These are phyloP conservation scores for Brachionus asplanchnoidis DNA, from an alignment of 1,140 invertebrate genomes.

Conservation along the genomic window DNA sequence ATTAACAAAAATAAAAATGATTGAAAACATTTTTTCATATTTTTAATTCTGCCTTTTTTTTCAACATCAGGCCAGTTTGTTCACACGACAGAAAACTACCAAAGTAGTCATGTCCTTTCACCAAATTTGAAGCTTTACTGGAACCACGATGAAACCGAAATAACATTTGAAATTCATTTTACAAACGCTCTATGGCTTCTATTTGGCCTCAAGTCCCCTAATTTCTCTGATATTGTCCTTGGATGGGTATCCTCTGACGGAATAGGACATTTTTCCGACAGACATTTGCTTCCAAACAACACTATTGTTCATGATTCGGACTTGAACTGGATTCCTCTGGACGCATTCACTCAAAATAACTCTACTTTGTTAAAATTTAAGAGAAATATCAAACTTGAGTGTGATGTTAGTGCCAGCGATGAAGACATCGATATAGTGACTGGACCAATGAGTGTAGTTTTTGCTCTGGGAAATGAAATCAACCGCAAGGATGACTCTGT, in stretches of 20 bases:
- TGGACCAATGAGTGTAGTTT: neutral
- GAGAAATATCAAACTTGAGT: neutral
- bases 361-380: conserved; percentile 8
- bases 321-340: conserved; percentile 19
- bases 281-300: neutral
- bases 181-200: neutral
- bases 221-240: neutral
- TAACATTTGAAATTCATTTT: conserved; percentile 38
- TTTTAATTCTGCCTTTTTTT: neutral
- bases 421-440: conserved; percentile 1
- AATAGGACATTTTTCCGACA: conserved; percentile 32
- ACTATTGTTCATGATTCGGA: neutral
- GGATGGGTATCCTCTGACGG: neutral
- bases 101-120: neutral
- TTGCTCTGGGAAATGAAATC: neutral
- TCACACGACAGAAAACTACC: neutral
- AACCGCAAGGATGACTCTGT: neutral
- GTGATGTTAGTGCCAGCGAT: neutral
- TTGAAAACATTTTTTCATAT: neutral
- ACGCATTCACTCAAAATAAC: neutral
- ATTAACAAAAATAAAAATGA: neutral
- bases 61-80: neutral
- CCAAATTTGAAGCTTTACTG: conserved; percentile 2
- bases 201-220: neutral
- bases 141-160: neutral